A percentile compares a stretch with the other conserved stretches of the same genome.
Conservation (phyloP, 2,113 vertebrate species). For the Lampris incognitus region DNA sequence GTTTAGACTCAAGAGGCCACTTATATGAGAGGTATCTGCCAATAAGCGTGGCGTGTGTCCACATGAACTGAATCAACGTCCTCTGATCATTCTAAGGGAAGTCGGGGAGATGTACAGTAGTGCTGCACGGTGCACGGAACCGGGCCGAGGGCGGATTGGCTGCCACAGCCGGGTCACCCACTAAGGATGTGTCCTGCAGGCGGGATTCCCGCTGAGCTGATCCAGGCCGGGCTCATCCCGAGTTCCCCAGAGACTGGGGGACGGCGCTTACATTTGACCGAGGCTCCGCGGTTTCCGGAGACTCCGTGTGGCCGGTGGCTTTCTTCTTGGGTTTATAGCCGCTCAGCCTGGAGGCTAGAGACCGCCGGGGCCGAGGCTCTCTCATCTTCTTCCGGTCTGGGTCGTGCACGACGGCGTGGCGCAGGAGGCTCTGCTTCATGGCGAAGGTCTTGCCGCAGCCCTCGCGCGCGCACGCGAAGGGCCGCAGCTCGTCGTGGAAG, state of each 20-base stretch:
- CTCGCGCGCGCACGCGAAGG: conserved; percentile 83
- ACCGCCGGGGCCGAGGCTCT: conserved; percentile 80
- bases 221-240: background rate
- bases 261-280: too few species aligned
- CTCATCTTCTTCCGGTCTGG: conserved; percentile 85
- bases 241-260: too few species aligned
- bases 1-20: too few species aligned
- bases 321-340: conserved; percentile 76
- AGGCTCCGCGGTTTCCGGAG: too few species aligned
- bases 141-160: conserved; percentile 21
- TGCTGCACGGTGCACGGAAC: conserved; percentile 21
- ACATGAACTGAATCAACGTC: too few species aligned
- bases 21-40: too few species aligned
- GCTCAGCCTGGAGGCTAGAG: conserved; percentile 89
- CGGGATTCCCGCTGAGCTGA: conserved; percentile 64
- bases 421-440: conserved; percentile 91
- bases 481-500: conserved; percentile 87
- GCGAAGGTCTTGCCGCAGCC: conserved; percentile 88
- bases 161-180: conserved; percentile 37
- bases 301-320: background rate
- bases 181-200: conserved; percentile 65
- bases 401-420: conserved; percentile 88
- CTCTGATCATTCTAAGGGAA: too few species aligned
- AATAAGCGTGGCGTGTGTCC: too few species aligned
- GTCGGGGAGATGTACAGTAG: too few species aligned